Conservation (phyloP, 1,140 invertebrate genomes). For the Drosophila persimilis region DNA sequence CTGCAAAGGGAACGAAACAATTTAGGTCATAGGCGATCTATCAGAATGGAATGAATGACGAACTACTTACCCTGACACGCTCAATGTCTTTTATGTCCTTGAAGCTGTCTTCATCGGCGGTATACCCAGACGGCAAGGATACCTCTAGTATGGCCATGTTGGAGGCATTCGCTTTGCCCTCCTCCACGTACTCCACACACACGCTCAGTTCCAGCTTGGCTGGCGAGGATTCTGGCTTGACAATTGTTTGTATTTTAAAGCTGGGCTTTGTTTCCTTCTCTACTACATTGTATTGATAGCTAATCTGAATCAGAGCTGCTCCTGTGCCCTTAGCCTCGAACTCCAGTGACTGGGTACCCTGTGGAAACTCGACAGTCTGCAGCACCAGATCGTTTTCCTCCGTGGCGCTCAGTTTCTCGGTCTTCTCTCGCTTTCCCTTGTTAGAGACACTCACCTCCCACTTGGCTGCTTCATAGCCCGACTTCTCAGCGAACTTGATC, state of each 20-base stretch:
- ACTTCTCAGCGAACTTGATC: conserved; percentile 85
- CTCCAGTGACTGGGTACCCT: conserved; percentile 83
- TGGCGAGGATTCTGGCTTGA: conserved; percentile 88
- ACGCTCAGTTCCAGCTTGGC: conserved; percentile 90
- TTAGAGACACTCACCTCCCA: conserved; percentile 56
- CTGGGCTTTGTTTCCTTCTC: conserved; percentile 91
- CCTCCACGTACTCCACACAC: conserved; percentile 85
- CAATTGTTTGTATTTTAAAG: conserved; percentile 89
- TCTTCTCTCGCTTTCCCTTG: conserved; percentile 62
- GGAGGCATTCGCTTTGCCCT: conserved; percentile 82
- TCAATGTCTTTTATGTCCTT: conserved; percentile 56
- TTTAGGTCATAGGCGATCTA: neutral
- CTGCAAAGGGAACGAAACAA: conserved; percentile 34
- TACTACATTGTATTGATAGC: conserved; percentile 91
- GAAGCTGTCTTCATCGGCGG: conserved; percentile 66
- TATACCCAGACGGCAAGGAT: conserved; percentile 92
- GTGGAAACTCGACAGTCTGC: conserved; percentile 73
- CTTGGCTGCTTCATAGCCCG: conserved; percentile 64
- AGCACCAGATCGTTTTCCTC: conserved; percentile 72
- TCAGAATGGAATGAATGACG: neutral
- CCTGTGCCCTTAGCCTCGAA: conserved; percentile 88
- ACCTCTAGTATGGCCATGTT: conserved; percentile 97
- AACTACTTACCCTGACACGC: conserved; percentile 64
- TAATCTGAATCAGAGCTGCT: conserved; percentile 90
- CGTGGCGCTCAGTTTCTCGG: conserved; percentile 53